phyloP scores from a whole-genome alignment of 2,797 vertebrate species.

The Sarcoramphus papa region DNA sequence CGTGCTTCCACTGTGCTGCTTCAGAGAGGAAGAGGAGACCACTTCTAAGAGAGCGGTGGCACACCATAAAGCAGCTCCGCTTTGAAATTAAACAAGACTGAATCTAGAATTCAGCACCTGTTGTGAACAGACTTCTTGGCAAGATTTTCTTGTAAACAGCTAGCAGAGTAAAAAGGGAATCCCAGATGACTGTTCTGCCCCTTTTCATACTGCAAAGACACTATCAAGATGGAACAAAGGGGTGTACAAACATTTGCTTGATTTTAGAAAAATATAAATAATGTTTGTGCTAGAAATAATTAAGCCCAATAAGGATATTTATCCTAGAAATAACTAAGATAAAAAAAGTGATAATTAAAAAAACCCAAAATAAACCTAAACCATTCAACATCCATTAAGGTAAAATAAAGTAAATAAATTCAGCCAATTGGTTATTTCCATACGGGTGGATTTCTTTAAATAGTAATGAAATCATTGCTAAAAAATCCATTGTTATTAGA shows the following conservation, averaged over 20 bases:
- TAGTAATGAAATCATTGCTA: slow-evolving; percentile 80
- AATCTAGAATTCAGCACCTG: slow-evolving; percentile 29
- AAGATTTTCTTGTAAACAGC: background rate
- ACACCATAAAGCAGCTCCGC: background rate
- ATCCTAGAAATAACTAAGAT: background rate
- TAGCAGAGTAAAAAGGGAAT: background rate
- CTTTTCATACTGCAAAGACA: background rate
- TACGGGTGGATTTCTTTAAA: slow-evolving; percentile 75
- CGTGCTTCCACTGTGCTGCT: background rate
- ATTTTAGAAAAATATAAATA: slow-evolving; percentile 50
- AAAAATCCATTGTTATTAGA: slow-evolving; percentile 82
- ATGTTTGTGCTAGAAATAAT: slow-evolving; percentile 6
- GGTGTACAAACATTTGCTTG: background rate
- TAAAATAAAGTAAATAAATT: slow-evolving; percentile 70
- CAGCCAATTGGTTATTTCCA: slow-evolving; percentile 74
- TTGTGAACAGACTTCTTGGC: background rate
- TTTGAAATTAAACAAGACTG: background rate
- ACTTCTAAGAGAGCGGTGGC: background rate
- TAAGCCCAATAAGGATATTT: slow-evolving; percentile 10
- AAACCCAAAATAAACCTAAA: background rate
- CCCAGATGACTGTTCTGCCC: background rate
- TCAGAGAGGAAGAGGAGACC: background rate
- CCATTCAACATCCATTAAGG: slow-evolving; percentile 34
- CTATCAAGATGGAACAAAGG: background rate
- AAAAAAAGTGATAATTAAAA: background rate